Conservation (phyloP, 2,797 vertebrate species). For the Oryzias sinensis region DNA sequence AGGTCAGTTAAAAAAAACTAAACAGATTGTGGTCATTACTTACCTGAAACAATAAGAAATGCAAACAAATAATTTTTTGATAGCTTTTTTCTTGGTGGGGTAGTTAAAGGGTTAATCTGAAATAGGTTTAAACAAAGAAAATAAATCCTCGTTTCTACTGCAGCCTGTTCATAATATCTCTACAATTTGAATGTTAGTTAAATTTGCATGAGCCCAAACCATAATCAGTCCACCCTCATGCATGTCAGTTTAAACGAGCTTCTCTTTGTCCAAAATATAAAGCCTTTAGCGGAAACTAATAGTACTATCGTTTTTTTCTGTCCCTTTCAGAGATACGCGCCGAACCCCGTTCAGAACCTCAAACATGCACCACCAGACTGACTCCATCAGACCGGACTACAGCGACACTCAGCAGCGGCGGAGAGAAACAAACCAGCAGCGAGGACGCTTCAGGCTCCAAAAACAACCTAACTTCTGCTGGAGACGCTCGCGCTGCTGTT, state of each 20-base stretch:
- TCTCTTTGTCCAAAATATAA: not conserved
- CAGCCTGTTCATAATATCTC: not conserved
- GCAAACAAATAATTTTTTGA: too few relatives aligned
- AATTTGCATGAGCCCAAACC: not conserved
- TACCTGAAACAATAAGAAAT: too few relatives aligned
- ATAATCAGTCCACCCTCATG: not conserved
- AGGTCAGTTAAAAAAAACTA: too few relatives aligned
- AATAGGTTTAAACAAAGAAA: too few relatives aligned
- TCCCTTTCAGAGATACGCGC: not conserved
- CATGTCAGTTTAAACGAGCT: not conserved
- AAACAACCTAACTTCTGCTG: too few relatives aligned
- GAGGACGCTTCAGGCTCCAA: conserved; percentile 10
- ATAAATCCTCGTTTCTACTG: not conserved
- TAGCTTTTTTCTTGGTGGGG: too few relatives aligned
- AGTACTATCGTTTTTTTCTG: not conserved
- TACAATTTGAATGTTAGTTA: not conserved
- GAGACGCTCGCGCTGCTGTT: fast-evolving
- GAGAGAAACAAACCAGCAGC: conserved; percentile 26
- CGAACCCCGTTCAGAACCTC: conserved; percentile 1
- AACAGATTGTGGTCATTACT: too few relatives aligned
- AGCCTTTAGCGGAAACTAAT: not conserved
- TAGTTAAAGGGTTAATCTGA: too few relatives aligned
- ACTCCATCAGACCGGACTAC: not conserved
- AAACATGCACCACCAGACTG: not conserved
- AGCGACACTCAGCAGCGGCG: conserved; percentile 2